phyloP scores from a whole-genome alignment of 2,888 invertebrate species.

The Tridacna gigas region DNA sequence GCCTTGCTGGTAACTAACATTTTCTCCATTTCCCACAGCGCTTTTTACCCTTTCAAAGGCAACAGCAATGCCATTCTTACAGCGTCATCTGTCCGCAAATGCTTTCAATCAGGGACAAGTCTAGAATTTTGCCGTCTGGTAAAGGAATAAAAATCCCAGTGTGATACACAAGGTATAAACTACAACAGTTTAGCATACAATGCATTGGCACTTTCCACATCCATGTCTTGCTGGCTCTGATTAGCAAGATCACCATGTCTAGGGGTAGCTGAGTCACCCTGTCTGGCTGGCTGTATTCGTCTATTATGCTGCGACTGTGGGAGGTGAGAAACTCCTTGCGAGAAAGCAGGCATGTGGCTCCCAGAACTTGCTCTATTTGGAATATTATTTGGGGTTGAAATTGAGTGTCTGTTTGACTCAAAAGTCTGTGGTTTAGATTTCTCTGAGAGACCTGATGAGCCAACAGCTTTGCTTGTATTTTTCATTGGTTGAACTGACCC shows the following conservation, averaged over 20 bases:
- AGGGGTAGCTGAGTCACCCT: background rate
- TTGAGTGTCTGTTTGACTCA: background rate
- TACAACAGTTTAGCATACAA: slow-evolving; percentile 1
- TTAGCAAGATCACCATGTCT: slow-evolving; percentile 6
- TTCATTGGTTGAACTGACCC: background rate
- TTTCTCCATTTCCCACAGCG: background rate
- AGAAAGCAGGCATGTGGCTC: slow-evolving; percentile 11
- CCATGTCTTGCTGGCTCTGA: background rate
- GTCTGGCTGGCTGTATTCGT: background rate
- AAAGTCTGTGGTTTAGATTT: background rate
- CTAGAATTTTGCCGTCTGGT: no score
- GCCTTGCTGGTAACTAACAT: background rate
- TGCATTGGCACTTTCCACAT: background rate
- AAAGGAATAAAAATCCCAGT: no score
- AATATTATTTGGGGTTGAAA: background rate
- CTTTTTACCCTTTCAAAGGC: background rate
- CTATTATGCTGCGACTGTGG: slow-evolving; percentile 45
- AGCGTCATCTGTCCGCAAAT: no score
- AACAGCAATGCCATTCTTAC: no score
- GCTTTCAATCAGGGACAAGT: no score
- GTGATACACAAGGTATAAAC: background rate
- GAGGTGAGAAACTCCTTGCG: slow-evolving; percentile 50
- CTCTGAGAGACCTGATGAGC: background rate
- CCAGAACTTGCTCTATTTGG: background rate
- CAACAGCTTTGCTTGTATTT: background rate